phyloP scores from a whole-genome alignment of 2,113 vertebrate genomes.

The Lepus americanus region DNA sequence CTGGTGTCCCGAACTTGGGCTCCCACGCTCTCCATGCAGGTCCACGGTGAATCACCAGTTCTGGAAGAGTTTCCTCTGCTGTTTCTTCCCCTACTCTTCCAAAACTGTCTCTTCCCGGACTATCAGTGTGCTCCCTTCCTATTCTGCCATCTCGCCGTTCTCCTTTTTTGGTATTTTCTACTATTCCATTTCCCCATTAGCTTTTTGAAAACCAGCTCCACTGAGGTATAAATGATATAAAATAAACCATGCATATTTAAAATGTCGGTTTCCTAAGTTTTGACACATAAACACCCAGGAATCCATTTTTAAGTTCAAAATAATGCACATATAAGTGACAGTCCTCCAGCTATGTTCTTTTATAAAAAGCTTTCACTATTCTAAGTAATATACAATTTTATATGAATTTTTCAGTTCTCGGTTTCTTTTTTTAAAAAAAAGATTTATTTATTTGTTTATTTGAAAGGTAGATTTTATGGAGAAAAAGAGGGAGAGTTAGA shows the following conservation, averaged over 20 bases:
- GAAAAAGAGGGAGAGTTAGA: no score
- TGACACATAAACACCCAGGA: background rate
- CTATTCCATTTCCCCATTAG: background rate
- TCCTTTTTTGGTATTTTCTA: background rate
- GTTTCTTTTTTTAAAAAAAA: no score
- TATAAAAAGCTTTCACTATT: background rate
- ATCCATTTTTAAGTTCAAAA: slow-evolving; percentile 34
- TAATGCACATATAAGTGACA: background rate
- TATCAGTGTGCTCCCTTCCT: no score
- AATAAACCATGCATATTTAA: background rate
- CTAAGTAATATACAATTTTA: background rate
- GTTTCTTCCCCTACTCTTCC: no score
- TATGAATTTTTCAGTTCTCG: slow-evolving; percentile 11
- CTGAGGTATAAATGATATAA: background rate
- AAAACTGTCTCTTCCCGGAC: no score
- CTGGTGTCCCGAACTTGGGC: no score
- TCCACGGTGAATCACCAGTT: no score
- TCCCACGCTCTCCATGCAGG: no score
- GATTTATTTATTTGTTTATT: no score
- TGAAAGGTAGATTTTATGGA: no score
- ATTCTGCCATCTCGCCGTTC: no score
- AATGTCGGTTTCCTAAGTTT: background rate
- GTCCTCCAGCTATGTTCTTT: background rate
- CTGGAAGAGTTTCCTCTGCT: no score
- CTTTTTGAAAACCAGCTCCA: background rate